phyloP scores from a whole-genome alignment of 2,888 invertebrate genomes.

The Gymnoscelis rufifasciata region DNA sequence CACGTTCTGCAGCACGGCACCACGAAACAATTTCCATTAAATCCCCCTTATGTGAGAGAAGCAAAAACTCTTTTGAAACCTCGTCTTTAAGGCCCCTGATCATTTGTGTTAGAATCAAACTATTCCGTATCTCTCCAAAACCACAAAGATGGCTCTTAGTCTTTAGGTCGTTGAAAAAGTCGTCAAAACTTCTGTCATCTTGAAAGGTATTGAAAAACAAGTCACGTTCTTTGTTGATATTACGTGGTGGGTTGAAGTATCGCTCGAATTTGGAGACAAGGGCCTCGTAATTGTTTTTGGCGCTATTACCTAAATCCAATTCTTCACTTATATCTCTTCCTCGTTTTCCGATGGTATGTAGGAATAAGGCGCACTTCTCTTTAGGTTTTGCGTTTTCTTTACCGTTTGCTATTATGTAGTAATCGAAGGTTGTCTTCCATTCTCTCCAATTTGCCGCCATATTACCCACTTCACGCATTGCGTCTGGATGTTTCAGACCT shows the following conservation, averaged over 20 bases:
- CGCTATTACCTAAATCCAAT: slow-evolving; percentile 5
- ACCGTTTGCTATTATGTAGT: slow-evolving; percentile 19
- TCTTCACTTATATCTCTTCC: slow-evolving; percentile 3
- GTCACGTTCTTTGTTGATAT: slow-evolving; percentile 23
- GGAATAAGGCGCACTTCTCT: slow-evolving; percentile 23
- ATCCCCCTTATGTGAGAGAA: slow-evolving; percentile 4
- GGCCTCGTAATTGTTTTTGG: slow-evolving; percentile 6
- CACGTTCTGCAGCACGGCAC: slow-evolving; percentile 10
- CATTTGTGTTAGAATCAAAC: slow-evolving; percentile 24
- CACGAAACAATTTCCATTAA: slow-evolving; percentile 11
- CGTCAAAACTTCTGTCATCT: slow-evolving; percentile 16
- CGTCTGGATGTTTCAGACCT: slow-evolving; percentile 10
- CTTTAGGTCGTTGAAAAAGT: slow-evolving; percentile 15
- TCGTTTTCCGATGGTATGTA: slow-evolving; percentile 25
- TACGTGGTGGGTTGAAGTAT: slow-evolving; percentile 8
- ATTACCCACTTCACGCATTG: slow-evolving; percentile 7
- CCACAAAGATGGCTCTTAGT: slow-evolving; percentile 21
- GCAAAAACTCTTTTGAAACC: slow-evolving; percentile 4
- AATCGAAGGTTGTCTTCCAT: slow-evolving; percentile 22
- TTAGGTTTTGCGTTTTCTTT: slow-evolving; percentile 11
- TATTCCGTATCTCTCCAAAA: slow-evolving; percentile 20
- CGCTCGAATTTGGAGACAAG: slow-evolving; percentile 6
- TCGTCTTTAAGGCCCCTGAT: slow-evolving; percentile 25
- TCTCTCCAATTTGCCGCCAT: slow-evolving; percentile 17
- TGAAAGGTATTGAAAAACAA: slow-evolving; percentile 24